Percentiles rank a stretch among this genome's conserved stretches.
Evolutionary conservation across 2,888 invertebrate genomes (phyloP).

Genomic region (Masnerella sp.): DNA sequence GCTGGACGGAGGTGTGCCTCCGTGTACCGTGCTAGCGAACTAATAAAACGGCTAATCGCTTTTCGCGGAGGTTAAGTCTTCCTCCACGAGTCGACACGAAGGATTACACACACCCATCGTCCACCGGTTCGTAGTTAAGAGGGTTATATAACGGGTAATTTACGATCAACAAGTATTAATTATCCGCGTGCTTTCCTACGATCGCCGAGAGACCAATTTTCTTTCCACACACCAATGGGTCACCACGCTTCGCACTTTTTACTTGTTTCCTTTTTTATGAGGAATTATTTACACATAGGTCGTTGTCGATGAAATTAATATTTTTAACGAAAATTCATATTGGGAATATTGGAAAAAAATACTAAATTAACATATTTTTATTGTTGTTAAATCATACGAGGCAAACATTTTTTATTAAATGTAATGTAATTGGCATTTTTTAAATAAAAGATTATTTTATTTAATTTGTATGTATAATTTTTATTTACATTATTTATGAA

Average conservation of each 20-base stretch:
- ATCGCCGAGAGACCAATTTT: conserved; percentile 52
- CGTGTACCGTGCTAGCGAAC: conserved; percentile 38
- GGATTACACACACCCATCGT: conserved; percentile 52
- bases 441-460: too few species aligned
- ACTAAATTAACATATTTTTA: too few species aligned
- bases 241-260: conserved; percentile 41
- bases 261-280: too few species aligned
- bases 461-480: too few species aligned
- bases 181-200: conserved; percentile 60
- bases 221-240: conserved; percentile 28
- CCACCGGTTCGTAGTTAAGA: conserved; percentile 44
- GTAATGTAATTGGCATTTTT: too few species aligned
- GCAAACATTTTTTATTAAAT: too few species aligned
- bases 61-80: conserved; percentile 57
- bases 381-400: too few species aligned
- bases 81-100: conserved; percentile 47
- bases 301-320: too few species aligned
- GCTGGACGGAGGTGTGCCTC: conserved; percentile 42
- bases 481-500: too few species aligned
- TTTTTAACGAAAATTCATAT: too few species aligned
- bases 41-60: conserved; percentile 54
- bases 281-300: too few species aligned
- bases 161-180: conserved; percentile 63
- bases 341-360: too few species aligned
- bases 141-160: conserved; percentile 64